These are phyloP conservation scores for Zaprionus kolodkinae DNA, from an alignment of 1,140 invertebrate species.

Conservation along the genomic window DNA sequence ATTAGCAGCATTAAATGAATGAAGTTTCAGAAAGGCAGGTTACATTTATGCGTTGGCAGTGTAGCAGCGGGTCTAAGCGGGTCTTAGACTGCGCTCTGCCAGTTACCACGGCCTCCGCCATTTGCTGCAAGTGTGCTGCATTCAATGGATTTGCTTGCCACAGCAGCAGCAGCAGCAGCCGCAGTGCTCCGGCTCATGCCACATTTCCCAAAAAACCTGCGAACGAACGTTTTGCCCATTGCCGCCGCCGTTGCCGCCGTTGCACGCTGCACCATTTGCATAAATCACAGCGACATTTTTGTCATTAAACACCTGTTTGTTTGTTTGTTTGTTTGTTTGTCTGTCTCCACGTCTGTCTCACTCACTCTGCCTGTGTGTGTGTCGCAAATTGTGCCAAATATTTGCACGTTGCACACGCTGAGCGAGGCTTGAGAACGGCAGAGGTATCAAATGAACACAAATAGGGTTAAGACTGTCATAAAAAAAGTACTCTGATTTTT, in stretches of 20 bases:
- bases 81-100: conserved; percentile 1
- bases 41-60: conserved; percentile 63
- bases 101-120: conserved; percentile 19
- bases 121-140: conserved; percentile 16
- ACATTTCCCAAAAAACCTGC: conserved; percentile 36
- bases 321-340: conserved; percentile 10
- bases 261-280: conserved; percentile 53
- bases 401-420: conserved; percentile 29
- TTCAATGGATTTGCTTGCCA: conserved; percentile 26
- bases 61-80: background rate
- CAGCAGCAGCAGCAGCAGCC: no score
- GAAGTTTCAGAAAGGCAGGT: conserved; percentile 75
- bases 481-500: conserved; percentile 9
- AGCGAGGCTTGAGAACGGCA: conserved; percentile 6
- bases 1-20: conserved; percentile 71
- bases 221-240: conserved; percentile 13
- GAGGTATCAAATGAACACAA: conserved; percentile 13
- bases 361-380: background rate
- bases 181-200: conserved; percentile 16
- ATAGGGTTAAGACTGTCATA: conserved; percentile 7
- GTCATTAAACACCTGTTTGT: conserved; percentile 60
- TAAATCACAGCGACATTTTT: conserved; percentile 61
- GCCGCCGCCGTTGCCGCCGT: no score
- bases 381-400: conserved; percentile 37
- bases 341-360: background rate